Evolutionary conservation across 2,888 invertebrate species (phyloP).

Genomic region (Lymantria dispar): DNA sequence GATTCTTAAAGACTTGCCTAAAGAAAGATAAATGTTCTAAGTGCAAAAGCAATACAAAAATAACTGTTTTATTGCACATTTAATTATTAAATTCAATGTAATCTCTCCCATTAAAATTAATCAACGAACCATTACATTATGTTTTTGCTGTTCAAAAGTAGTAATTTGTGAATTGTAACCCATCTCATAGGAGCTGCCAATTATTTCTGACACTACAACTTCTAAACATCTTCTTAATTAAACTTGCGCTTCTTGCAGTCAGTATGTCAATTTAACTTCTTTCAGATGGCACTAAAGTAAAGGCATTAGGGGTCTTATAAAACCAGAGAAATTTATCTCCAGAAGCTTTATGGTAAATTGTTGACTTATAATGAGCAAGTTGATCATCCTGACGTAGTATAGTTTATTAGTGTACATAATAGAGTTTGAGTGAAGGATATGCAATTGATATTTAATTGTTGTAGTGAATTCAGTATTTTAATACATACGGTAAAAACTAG

Average conservation of each 20-base stretch:
- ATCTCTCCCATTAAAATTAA: too few relatives aligned
- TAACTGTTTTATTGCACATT: too few relatives aligned
- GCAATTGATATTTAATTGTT: constrained; percentile 65
- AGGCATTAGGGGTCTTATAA: constrained; percentile 29
- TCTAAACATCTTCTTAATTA: constrained; percentile 31
- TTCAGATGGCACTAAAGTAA: constrained; percentile 56
- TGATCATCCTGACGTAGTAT: constrained; percentile 64
- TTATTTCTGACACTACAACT: constrained; percentile 14
- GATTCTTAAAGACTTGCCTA: too few relatives aligned
- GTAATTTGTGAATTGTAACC: not conserved
- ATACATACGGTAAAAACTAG: constrained; percentile 59
- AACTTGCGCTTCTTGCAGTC: constrained; percentile 12
- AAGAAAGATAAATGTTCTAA: too few relatives aligned
- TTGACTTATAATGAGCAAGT: constrained; percentile 74
- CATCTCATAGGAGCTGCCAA: not conserved
- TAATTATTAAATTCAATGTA: too few relatives aligned
- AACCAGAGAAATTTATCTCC: constrained; percentile 18
- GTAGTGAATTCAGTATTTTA: constrained; percentile 73
- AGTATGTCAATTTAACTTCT: constrained; percentile 45
- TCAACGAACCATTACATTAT: too few relatives aligned
- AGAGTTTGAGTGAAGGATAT: constrained; percentile 55
- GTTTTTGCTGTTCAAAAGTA: not conserved
- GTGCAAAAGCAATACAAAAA: too few relatives aligned
- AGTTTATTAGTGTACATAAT: constrained; percentile 69
- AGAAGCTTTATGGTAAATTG: constrained; percentile 35